Conservation (phyloP, 1,140 invertebrate genomes). For the Drosophila yakuba region DNA sequence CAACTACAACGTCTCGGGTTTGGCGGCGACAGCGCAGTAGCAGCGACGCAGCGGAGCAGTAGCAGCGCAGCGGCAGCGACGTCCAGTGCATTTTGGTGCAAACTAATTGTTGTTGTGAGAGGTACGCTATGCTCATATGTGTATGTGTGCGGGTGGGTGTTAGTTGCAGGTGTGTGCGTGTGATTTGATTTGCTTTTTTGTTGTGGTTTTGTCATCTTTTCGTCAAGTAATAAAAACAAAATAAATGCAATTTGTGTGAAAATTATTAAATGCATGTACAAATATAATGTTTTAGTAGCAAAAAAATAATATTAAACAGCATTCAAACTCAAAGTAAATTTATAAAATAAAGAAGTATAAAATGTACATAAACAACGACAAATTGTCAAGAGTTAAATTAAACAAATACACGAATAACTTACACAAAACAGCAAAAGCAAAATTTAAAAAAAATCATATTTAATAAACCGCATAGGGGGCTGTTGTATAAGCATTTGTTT, state of each 20-base stretch:
- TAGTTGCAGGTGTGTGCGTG: slow-evolving; percentile 10
- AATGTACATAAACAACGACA: too few species aligned
- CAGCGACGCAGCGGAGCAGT: slow-evolving; percentile 12
- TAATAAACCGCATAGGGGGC: slow-evolving; percentile 61
- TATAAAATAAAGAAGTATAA: background rate
- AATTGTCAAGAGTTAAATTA: slow-evolving; percentile 5
- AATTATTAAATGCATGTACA: background rate
- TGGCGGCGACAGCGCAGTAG: slow-evolving; percentile 16
- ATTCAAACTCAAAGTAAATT: background rate
- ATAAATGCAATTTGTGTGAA: background rate
- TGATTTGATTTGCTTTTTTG: slow-evolving; percentile 28
- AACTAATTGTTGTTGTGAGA: slow-evolving; percentile 62
- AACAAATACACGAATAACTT: background rate
- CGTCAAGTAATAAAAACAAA: slow-evolving; percentile 22
- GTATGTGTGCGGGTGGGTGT: slow-evolving; percentile 11
- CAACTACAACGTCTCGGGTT: slow-evolving; percentile 31
- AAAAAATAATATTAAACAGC: too few species aligned
- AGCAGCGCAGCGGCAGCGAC: slow-evolving; percentile 25
- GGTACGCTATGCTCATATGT: slow-evolving; percentile 44
- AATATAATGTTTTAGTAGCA: too few species aligned
- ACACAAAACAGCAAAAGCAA: background rate
- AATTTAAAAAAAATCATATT: slow-evolving; percentile 42
- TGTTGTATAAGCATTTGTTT: slow-evolving; percentile 66
- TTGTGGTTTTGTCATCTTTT: slow-evolving; percentile 26
- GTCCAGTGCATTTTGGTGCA: slow-evolving; percentile 56